Evolutionary conservation across 2,888 invertebrate species (phyloP).

Genomic region (Drosophila acutilabella): DNA sequence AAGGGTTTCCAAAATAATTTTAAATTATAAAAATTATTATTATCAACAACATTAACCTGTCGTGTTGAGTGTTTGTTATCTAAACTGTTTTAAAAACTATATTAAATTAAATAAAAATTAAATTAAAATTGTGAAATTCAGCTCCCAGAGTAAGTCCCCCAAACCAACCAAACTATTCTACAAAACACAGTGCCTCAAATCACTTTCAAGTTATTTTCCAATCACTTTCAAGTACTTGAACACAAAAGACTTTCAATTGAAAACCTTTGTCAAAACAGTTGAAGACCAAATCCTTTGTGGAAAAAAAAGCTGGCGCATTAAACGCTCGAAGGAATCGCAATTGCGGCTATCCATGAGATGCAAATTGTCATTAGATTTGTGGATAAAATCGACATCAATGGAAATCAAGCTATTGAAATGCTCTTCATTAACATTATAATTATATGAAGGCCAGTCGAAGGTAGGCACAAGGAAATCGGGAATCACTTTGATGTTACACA

Average conservation of each 20-base stretch:
- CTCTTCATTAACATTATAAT: conserved; percentile 45
- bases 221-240: neutral
- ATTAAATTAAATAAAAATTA: too few species aligned
- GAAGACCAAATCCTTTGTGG: neutral
- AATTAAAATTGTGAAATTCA: too few species aligned
- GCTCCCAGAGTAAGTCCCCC: too few species aligned
- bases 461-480: neutral
- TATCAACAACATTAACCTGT: too few species aligned
- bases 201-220: too few species aligned
- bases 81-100: too few species aligned
- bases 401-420: conserved; percentile 55
- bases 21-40: too few species aligned
- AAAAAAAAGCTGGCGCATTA: conserved; percentile 17
- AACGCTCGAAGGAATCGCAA: conserved; percentile 32
- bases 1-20: too few species aligned
- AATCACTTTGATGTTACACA: conserved; percentile 45
- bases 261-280: neutral
- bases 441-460: conserved; percentile 2
- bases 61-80: too few species aligned
- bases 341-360: conserved; percentile 24
- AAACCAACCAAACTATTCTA: too few species aligned
- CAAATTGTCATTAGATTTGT: conserved; percentile 26
- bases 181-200: too few species aligned
- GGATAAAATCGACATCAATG: conserved; percentile 40
- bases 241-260: neutral